A percentile compares a stretch with the other conserved stretches of the same genome.
phyloP scores from a whole-genome alignment of 2,888 invertebrate genomes.

The Melinaea marsaeus region DNA sequence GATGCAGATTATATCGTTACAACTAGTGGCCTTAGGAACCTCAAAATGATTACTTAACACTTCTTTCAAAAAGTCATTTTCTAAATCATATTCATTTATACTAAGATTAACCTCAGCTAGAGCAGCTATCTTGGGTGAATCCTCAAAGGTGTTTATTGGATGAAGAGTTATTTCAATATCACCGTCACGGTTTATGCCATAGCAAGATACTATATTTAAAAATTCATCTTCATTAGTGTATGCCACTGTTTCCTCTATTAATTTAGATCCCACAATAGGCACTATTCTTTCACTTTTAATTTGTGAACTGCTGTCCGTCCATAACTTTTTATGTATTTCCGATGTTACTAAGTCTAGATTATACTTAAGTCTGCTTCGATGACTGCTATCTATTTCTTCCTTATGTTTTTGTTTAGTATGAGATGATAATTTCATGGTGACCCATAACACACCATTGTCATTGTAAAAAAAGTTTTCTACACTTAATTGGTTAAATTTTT shows the following conservation, averaged over 20 bases:
- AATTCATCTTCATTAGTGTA: slow-evolving; percentile 60
- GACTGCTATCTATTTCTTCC: slow-evolving; percentile 35
- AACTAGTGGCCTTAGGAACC: slow-evolving; percentile 80
- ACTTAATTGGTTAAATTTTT: slow-evolving; percentile 61
- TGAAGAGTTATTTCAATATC: slow-evolving; percentile 57
- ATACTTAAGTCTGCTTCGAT: slow-evolving; percentile 43
- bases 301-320: slow-evolving; percentile 43
- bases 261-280: slow-evolving; percentile 56
- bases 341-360: slow-evolving; percentile 56
- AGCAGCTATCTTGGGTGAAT: slow-evolving; percentile 64
- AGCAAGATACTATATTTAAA: slow-evolving; percentile 52
- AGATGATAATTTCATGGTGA: slow-evolving; percentile 54
- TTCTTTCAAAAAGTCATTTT: slow-evolving; percentile 75
- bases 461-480: slow-evolving; percentile 69
- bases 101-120: slow-evolving; percentile 61
- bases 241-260: slow-evolving; percentile 47
- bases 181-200: slow-evolving; percentile 44
- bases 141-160: slow-evolving; percentile 56
- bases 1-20: slow-evolving; percentile 81
- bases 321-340: slow-evolving; percentile 62
- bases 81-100: slow-evolving; percentile 64
- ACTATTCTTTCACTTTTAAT: slow-evolving; percentile 57
- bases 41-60: slow-evolving; percentile 83
- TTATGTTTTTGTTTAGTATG: slow-evolving; percentile 49
- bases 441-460: slow-evolving; percentile 68